A percentile compares a stretch with the other conserved stretches of the same genome.
These are phyloP conservation scores for Toxotes jaculatrix DNA, from an alignment of 2,113 vertebrate species.

Conservation along the genomic window DNA sequence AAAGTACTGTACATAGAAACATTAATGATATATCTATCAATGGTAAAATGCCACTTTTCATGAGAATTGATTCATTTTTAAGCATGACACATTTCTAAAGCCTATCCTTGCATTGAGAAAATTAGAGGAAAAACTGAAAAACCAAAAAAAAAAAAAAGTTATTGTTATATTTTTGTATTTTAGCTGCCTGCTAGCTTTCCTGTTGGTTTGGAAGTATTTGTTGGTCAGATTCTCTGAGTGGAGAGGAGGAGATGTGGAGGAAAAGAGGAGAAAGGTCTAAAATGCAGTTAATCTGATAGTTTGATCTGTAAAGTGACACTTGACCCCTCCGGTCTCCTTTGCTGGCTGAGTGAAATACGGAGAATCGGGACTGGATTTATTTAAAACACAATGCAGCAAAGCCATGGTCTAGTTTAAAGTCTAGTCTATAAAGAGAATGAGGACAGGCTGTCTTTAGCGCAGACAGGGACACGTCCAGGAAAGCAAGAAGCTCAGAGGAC, in stretches of 20 bases:
- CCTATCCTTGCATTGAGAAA: slow-evolving; percentile 85
- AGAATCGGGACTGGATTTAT: slow-evolving; percentile 45
- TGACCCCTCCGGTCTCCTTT: slow-evolving; percentile 27
- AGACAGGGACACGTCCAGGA: slow-evolving; percentile 8
- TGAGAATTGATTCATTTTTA: slow-evolving; percentile 89
- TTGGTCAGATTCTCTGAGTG: slow-evolving; percentile 29
- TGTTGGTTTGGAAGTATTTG: slow-evolving; percentile 50
- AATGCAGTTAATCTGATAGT: slow-evolving; percentile 24
- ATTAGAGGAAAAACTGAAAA: slow-evolving; percentile 62
- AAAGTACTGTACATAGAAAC: slow-evolving; percentile 78
- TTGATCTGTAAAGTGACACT: not conserved
- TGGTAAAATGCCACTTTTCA: slow-evolving; percentile 93
- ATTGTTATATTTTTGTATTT: slow-evolving; percentile 80
- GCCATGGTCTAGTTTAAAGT: slow-evolving; percentile 37
- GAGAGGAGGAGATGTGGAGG: slow-evolving; percentile 18
- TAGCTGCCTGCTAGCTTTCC: slow-evolving; percentile 67
- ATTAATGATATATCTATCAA: slow-evolving; percentile 87
- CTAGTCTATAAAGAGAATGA: slow-evolving; percentile 33
- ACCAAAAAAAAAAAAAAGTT: slow-evolving; percentile 56
- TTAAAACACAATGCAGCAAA: slow-evolving; percentile 38
- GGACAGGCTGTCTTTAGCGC: slow-evolving; percentile 27
- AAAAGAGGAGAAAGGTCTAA: slow-evolving; percentile 9
- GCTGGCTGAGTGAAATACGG: slow-evolving; percentile 30
- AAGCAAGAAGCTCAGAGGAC: slow-evolving; percentile 10
- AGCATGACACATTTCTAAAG: slow-evolving; percentile 95